A percentile compares a stretch with the other conserved stretches of the same genome.
Evolutionary conservation across 1,140 invertebrate species (phyloP).

Genomic region (Drosophila funebris): DNA sequence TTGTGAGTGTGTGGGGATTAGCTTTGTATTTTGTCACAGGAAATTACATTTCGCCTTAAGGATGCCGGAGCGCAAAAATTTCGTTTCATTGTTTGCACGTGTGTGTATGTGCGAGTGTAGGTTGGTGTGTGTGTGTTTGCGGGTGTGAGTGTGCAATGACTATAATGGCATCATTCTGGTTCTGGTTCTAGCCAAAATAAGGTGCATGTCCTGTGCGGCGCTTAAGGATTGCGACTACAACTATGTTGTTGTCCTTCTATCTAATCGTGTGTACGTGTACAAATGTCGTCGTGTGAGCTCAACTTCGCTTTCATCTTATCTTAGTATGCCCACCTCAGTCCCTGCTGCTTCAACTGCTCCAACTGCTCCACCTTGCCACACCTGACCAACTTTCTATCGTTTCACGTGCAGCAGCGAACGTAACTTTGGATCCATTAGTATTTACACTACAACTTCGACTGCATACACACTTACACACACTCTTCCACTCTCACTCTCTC

Average conservation of each 20-base stretch:
- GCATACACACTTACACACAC: constrained; percentile 30
- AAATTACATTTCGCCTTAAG: constrained; percentile 82
- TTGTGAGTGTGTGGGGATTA: constrained; percentile 65
- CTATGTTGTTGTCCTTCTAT: constrained; percentile 48
- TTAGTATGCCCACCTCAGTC: background rate
- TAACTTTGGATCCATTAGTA: constrained; percentile 61
- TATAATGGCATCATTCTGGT: constrained; percentile 28
- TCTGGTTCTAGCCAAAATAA: constrained; percentile 38
- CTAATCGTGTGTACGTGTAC: constrained; percentile 73
- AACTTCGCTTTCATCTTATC: constrained; percentile 27
- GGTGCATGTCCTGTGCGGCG: constrained; percentile 39
- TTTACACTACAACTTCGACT: constrained; percentile 60
- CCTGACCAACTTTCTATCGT: constrained; percentile 23
- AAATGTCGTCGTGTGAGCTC: constrained; percentile 41
- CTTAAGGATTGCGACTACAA: constrained; percentile 37
- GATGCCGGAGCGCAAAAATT: constrained; percentile 70
- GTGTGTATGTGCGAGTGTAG: background rate
- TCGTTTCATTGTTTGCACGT: constrained; percentile 73
- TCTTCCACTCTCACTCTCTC: constrained; percentile 12
- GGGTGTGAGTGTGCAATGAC: constrained; percentile 33
- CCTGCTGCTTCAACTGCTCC: background rate
- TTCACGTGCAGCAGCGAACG: constrained; percentile 41
- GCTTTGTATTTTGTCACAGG: constrained; percentile 82
- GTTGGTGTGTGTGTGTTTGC: background rate
- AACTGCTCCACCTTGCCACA: too few species aligned